A percentile compares a stretch with the other conserved stretches of the same genome.
Conservation (phyloP, 1,140 invertebrate species). For the Eurosta solidaginis region DNA sequence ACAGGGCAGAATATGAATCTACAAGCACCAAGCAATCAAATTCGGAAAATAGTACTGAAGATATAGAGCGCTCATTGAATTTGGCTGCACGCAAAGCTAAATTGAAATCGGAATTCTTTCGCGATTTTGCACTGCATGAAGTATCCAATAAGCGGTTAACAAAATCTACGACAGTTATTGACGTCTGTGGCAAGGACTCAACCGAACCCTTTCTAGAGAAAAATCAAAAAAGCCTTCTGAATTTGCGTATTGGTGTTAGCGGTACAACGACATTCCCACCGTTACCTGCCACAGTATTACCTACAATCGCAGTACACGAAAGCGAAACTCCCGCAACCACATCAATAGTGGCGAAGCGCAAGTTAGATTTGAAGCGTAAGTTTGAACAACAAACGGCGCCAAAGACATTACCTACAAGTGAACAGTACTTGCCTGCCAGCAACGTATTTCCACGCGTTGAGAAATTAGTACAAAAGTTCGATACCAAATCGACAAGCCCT, state of each 20-base stretch:
- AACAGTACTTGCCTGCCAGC: not conserved
- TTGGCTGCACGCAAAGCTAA: constrained; percentile 35
- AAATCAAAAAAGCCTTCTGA: not conserved
- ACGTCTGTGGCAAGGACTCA: not conserved
- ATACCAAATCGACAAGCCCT: not conserved
- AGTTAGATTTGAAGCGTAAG: constrained; percentile 32
- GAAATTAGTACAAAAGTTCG: constrained; percentile 26
- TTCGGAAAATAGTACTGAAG: not conserved
- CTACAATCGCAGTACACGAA: not conserved
- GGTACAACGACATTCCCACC: not conserved
- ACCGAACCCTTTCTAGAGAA: not conserved
- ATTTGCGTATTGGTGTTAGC: not conserved
- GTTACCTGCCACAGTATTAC: not conserved
- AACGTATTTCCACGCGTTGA: constrained; percentile 29
- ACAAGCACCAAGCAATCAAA: not conserved
- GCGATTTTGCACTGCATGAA: constrained; percentile 9
- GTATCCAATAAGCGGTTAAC: not conserved
- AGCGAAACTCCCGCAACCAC: not conserved
- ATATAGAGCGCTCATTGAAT: not conserved
- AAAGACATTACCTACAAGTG: not conserved
- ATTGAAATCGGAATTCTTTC: constrained; percentile 33
- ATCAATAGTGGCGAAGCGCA: constrained; percentile 26
- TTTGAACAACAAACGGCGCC: not conserved
- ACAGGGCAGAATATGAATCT: not conserved
- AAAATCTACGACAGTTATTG: not conserved